These are phyloP conservation scores for Ursus arctos DNA, from an alignment of 2,113 vertebrate genomes.

Conservation along the genomic window DNA sequence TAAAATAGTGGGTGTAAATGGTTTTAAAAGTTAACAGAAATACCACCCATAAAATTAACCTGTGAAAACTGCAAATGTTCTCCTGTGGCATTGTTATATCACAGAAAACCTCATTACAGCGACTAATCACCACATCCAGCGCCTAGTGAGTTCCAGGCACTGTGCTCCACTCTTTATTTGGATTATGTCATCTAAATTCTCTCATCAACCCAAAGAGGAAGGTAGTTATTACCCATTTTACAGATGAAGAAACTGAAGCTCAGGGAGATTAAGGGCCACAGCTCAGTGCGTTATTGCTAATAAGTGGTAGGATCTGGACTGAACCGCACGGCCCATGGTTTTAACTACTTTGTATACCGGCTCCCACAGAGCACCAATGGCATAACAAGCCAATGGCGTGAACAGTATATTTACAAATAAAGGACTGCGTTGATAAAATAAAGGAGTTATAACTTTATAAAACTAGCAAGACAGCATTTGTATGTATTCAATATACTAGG, in stretches of 20 bases:
- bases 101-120: not conserved
- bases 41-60: constrained; percentile 52
- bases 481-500: not conserved
- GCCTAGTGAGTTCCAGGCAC: not conserved
- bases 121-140: not conserved
- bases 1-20: constrained; percentile 68
- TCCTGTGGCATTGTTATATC: constrained; percentile 10
- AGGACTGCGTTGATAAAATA: not conserved
- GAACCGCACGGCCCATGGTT: not conserved
- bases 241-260: not conserved
- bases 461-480: not conserved
- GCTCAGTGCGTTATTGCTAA: not conserved
- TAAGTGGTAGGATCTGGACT: not conserved
- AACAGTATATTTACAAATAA: not conserved
- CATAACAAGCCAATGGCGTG: not conserved
- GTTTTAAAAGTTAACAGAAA: constrained; percentile 68
- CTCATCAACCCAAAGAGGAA: not conserved
- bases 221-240: not conserved
- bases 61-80: constrained; percentile 33
- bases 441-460: not conserved
- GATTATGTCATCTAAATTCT: constrained; percentile 38
- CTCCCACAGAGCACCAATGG: not conserved
- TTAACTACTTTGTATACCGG: not conserved
- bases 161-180: not conserved
- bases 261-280: not conserved